Percentiles rank a stretch among this genome's conserved stretches.
These are phyloP conservation scores for Incurvaria masculella DNA, from an alignment of 2,888 invertebrate genomes.

Conservation along the genomic window DNA sequence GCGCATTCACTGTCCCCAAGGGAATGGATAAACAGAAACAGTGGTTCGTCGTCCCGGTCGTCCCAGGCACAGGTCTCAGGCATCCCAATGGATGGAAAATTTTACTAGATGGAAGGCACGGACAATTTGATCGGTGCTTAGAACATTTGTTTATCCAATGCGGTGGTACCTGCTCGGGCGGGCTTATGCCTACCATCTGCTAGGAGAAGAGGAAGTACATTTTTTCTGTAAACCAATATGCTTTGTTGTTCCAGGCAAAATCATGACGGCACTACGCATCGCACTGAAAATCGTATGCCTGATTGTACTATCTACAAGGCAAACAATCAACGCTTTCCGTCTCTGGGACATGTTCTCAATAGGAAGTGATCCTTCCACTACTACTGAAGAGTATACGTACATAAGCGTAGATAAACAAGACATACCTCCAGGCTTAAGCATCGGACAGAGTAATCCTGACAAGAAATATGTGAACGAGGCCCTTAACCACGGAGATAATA, in stretches of 20 bases:
- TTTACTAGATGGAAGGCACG: no score
- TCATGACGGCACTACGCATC: neutral
- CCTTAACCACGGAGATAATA: neutral
- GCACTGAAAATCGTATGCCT: neutral
- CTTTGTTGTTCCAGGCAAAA: neutral
- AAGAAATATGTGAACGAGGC: neutral
- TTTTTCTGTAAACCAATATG: no score
- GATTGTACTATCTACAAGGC: neutral
- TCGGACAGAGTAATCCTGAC: neutral
- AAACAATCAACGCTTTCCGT: neutral
- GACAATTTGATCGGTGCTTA: no score
- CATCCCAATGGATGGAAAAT: no score
- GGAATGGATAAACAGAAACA: no score
- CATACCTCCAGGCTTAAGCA: neutral
- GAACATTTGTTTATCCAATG: no score
- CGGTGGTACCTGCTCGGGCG: no score
- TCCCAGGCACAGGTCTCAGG: no score
- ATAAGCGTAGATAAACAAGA: neutral
- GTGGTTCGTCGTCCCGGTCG: no score
- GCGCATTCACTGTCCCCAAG: no score
- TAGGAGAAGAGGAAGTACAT: no score
- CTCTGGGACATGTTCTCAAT: neutral
- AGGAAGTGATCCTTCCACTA: neutral
- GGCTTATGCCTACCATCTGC: no score
- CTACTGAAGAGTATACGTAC: neutral